Evolutionary conservation across 1,140 invertebrate species (phyloP).

Genomic region (Ctenoplectra terminalis): DNA sequence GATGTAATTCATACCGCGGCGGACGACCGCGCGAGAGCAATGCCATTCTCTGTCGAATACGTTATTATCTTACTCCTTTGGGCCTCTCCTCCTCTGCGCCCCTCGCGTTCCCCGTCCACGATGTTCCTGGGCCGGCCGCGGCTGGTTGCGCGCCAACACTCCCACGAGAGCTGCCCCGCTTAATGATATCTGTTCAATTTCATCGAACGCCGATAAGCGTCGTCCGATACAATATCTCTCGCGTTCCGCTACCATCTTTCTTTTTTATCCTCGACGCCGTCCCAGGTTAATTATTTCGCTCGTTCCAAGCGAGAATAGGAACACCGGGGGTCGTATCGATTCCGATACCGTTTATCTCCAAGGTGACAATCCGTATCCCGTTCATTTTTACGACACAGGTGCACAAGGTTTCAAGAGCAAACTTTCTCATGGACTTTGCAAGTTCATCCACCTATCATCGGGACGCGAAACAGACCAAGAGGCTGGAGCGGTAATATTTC

Average conservation of each 20-base stretch:
- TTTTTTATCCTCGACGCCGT: neutral
- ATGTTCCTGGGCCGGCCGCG: neutral
- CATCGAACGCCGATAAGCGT: slow-evolving; percentile 23
- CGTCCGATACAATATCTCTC: slow-evolving; percentile 7
- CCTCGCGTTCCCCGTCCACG: neutral
- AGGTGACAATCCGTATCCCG: too few species aligned
- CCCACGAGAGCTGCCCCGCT: slow-evolving; percentile 15
- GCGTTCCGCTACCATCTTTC: neutral
- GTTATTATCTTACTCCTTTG: slow-evolving; percentile 64
- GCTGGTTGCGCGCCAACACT: slow-evolving; percentile 47
- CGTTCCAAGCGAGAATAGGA: neutral
- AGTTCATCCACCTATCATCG: slow-evolving; percentile 2
- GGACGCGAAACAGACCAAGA: neutral
- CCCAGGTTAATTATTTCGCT: neutral
- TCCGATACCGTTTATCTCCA: neutral
- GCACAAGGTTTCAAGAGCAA: neutral
- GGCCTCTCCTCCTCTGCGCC: neutral
- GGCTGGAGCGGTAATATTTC: neutral
- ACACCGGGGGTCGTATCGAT: neutral
- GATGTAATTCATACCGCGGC: slow-evolving; percentile 69
- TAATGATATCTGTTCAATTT: slow-evolving; percentile 43
- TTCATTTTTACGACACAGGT: too few species aligned
- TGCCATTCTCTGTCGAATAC: slow-evolving; percentile 63
- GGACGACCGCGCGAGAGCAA: slow-evolving; percentile 50
- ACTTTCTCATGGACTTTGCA: neutral